Evolutionary conservation across 2,797 vertebrate species (phyloP), one percentile per base, ranked within the genome.

Genomic region (Babyrousa celebensis): DNA sequence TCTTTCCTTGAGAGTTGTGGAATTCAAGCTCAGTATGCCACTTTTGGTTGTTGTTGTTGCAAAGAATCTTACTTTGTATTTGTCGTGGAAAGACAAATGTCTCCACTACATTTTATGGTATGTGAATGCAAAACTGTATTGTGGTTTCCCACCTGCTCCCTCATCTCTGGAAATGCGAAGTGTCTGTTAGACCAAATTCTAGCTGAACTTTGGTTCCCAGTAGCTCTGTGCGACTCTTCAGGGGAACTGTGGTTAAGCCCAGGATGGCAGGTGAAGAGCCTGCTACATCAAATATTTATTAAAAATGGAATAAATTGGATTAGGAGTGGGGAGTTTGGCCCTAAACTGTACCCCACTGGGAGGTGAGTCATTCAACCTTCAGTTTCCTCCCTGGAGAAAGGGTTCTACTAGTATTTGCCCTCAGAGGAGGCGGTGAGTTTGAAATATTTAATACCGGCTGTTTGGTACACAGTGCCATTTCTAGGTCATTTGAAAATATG

Each of bases 201-300:
- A 36, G 68, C 17, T 96, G 91, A 97, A 97, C 91, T 97, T 94
- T 97, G 78, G 70, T 95, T 97, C 56, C 67, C 27, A 78, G 80
- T 85, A 65, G 79, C 86, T 89, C 83, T 60, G 29, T 93, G 95
- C 71, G 85, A 25, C 94, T 97, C 96, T 85, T 96, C 96, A 91
- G 89, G 94, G 52, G 89, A 94, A 68, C 78, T 74, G 65, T 96
- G 93, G 94, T 85, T 62, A 96, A 95, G 71, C 62, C 94, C 12
- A 0, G 85, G 27, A 94, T 94, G 93, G 84, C 89, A 94, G 75
- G 94, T 80, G 68, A 85, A 84, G 40, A 56, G 94, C 29, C 97
- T n/a, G 14, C 18, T 89, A 48, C 62, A 74, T 96, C 67, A 87
- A 97, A 94, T 96, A 97, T 95, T 95, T 86, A 94, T 91, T 62